phyloP scores from a whole-genome alignment of 2,797 vertebrate species.

The Lophius americanus region DNA sequence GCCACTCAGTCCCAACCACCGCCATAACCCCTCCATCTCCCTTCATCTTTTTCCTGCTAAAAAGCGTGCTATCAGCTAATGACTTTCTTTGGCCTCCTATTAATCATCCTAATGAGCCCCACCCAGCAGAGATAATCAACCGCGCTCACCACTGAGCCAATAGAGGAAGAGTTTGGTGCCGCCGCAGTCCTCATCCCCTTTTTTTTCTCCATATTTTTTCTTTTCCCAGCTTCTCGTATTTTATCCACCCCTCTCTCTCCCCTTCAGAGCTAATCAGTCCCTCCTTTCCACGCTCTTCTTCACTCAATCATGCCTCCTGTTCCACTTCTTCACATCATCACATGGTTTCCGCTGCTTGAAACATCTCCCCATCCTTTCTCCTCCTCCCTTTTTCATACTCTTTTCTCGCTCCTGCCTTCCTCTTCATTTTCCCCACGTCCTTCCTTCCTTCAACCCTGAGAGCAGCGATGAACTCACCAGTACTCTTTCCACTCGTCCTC shows the following conservation, averaged over 20 bases:
- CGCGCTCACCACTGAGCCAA: slow-evolving; percentile 25
- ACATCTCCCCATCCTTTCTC: slow-evolving; percentile 18
- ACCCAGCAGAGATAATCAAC: slow-evolving; percentile 57
- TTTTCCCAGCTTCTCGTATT: slow-evolving; percentile 26
- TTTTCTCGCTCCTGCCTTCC: not conserved
- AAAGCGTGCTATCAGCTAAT: slow-evolving; percentile 58
- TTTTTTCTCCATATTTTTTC: slow-evolving; percentile 16
- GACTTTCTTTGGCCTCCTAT: slow-evolving; percentile 65
- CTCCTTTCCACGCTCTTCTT: slow-evolving; percentile 15
- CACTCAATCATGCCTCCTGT: slow-evolving; percentile 16
- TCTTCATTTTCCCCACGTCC: not conserved
- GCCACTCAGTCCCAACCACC: slow-evolving; percentile 47
- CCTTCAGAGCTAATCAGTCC: slow-evolving; percentile 42
- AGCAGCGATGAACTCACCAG: slow-evolving; percentile 78
- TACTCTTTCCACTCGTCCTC: slow-evolving; percentile 81
- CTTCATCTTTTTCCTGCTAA: slow-evolving; percentile 55
- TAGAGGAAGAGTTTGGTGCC: slow-evolving; percentile 24
- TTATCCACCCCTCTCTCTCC: slow-evolving; percentile 46
- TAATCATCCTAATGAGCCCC: slow-evolving; percentile 71
- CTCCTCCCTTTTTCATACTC: not conserved
- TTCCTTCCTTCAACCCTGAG: slow-evolving; percentile 23
- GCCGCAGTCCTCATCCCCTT: slow-evolving; percentile 43
- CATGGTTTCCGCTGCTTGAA: slow-evolving; percentile 20
- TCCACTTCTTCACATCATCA: slow-evolving; percentile 12
- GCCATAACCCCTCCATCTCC: slow-evolving; percentile 37